Percentiles rank a stretch among this genome's conserved stretches.
phyloP scores from a whole-genome alignment of 2,888 invertebrate genomes.

The Drosophila kambysellisi region DNA sequence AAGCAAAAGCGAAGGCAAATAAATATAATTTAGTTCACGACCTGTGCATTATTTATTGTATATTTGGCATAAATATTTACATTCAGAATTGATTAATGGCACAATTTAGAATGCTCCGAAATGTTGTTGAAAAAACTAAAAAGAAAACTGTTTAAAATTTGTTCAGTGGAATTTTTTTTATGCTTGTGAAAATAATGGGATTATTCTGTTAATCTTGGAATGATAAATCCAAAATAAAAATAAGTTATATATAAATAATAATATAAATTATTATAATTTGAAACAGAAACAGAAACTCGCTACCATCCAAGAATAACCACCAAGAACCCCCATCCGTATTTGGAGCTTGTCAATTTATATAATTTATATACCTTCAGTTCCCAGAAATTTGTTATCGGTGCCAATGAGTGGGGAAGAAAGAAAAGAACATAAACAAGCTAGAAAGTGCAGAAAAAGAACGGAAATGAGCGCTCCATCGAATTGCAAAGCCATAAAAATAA shows the following conservation, averaged over 20 bases:
- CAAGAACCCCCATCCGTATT: conserved; percentile 3
- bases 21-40: conserved; percentile 1
- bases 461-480: conserved; percentile 10
- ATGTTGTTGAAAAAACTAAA: conserved; percentile 8
- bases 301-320: background rate
- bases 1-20: conserved; percentile 27
- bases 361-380: background rate
- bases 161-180: background rate
- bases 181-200: background rate
- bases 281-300: background rate
- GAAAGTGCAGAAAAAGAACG: background rate
- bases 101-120: conserved; percentile 21
- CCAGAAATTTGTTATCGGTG: conserved; percentile 24
- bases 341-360: background rate
- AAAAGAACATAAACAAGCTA: background rate
- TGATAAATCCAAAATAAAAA: background rate
- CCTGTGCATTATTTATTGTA: background rate
- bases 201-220: background rate
- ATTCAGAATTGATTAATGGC: conserved; percentile 30
- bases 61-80: conserved; percentile 4
- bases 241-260: background rate
- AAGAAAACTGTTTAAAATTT: conserved; percentile 8
- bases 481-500: conserved; percentile 21
- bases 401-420: background rate
- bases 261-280: background rate